These are phyloP conservation scores for Poeciliopsis retropinna DNA, from an alignment of 2,113 vertebrate genomes.

Conservation along the genomic window DNA sequence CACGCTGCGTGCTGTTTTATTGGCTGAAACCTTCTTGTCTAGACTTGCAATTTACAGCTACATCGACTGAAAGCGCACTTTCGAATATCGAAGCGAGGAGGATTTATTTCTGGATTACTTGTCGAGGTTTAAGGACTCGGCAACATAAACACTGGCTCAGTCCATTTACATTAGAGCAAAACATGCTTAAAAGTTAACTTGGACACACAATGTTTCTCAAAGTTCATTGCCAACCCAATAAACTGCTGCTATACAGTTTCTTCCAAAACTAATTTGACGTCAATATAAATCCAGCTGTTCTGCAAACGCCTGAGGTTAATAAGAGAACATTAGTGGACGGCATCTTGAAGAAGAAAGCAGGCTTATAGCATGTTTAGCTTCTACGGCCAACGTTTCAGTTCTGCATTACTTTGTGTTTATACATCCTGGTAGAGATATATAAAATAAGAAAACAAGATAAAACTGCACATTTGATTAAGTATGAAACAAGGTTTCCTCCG, in stretches of 20 bases:
- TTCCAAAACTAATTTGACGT: neutral
- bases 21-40: constrained; percentile 27
- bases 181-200: neutral
- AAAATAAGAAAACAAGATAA: too few species aligned
- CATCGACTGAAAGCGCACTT: neutral
- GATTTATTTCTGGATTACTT: neutral
- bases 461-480: too few species aligned
- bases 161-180: neutral
- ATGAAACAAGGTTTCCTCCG: too few species aligned
- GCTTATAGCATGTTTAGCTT: neutral
- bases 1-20: neutral
- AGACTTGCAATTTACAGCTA: constrained; percentile 16
- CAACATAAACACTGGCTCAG: constrained; percentile 7
- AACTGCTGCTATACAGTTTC: too few species aligned
- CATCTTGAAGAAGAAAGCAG: too few species aligned
- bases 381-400: neutral
- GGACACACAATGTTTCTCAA: neutral
- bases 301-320: too few species aligned
- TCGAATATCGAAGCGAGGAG: neutral
- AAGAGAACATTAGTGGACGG: too few species aligned
- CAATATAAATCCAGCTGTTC: too few species aligned
- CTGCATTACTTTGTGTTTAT: too few species aligned
- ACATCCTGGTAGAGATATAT: too few species aligned
- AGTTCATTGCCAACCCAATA: neutral
- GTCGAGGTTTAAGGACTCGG: neutral